phyloP scores from a whole-genome alignment of 2,797 vertebrate genomes.

The Helicolenus hilgendorfi region DNA sequence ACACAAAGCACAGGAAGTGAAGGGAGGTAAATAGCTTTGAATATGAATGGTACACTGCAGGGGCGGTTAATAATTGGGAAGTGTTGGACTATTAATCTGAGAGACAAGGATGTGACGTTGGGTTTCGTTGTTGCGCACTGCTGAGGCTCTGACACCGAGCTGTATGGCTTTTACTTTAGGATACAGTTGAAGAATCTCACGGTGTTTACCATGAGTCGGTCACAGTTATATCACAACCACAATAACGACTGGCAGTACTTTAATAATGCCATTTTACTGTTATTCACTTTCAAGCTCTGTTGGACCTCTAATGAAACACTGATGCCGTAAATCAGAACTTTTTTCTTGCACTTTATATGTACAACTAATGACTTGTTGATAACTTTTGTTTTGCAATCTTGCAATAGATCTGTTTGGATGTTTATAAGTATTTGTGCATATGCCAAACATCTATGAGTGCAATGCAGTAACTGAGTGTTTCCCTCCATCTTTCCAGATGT shows the following conservation, averaged over 20 bases:
- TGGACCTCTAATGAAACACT: not conserved
- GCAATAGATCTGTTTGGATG: not conserved
- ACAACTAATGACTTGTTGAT: not conserved
- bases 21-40: conserved; percentile 74
- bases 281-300: conserved; percentile 3
- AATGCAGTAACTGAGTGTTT: conserved; percentile 33
- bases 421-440: not conserved
- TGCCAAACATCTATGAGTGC: not conserved
- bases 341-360: not conserved
- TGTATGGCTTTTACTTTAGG: not conserved
- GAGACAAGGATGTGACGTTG: conserved; percentile 56
- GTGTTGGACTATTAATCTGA: conserved; percentile 80
- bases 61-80: conserved; percentile 89
- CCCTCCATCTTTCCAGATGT: conserved; percentile 65
- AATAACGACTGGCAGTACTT: not conserved
- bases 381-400: not conserved
- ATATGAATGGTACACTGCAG: conserved; percentile 85
- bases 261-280: not conserved
- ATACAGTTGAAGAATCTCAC: not conserved
- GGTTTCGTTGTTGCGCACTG: conserved; percentile 32
- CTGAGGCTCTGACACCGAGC: conserved; percentile 12
- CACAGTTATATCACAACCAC: not conserved
- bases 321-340: not conserved
- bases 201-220: conserved; percentile 4
- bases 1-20: conserved; percentile 87